Percentiles rank a stretch among this genome's conserved stretches.
phyloP scores from a whole-genome alignment of 2,113 vertebrate species.

The Myiagra hebetior region DNA sequence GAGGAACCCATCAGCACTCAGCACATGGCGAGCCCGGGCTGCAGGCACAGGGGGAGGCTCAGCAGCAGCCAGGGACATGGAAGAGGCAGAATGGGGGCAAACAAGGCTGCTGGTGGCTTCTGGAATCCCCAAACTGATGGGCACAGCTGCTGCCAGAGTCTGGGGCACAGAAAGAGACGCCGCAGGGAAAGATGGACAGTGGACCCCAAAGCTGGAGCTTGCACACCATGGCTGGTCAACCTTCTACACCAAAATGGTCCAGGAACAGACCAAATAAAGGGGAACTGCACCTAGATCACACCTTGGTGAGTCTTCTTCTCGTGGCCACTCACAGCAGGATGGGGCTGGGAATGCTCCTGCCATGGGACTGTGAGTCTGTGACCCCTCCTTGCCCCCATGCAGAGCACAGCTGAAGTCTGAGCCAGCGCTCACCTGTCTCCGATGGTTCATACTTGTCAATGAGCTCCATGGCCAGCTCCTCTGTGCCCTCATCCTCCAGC shows the following conservation, averaged over 20 bases:
- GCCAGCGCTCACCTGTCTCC: conserved; percentile 77
- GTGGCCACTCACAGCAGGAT: background rate
- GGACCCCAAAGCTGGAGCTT: background rate
- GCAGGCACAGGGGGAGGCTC: background rate
- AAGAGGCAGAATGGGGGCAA: background rate
- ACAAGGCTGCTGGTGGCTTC: background rate
- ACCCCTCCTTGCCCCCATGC: background rate
- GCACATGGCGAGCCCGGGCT: conserved; percentile 83
- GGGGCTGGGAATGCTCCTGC: background rate
- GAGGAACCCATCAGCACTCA: conserved; percentile 90
- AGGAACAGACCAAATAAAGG: background rate
- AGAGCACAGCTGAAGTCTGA: background rate
- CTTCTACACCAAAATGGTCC: background rate
- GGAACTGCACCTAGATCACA: background rate
- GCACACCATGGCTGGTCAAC: background rate
- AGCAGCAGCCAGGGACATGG: background rate
- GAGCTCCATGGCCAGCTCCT: conserved; percentile 80
- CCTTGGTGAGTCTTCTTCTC: background rate
- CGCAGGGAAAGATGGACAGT: background rate
- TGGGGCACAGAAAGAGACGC: background rate
- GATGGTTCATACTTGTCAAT: conserved; percentile 86
- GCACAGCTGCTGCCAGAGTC: background rate
- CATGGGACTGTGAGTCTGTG: background rate
- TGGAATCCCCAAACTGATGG: background rate
- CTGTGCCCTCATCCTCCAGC: conserved; percentile 72